Evolutionary conservation across 2,113 vertebrate species (phyloP).

Genomic region (Thamnophis sirtalis): DNA sequence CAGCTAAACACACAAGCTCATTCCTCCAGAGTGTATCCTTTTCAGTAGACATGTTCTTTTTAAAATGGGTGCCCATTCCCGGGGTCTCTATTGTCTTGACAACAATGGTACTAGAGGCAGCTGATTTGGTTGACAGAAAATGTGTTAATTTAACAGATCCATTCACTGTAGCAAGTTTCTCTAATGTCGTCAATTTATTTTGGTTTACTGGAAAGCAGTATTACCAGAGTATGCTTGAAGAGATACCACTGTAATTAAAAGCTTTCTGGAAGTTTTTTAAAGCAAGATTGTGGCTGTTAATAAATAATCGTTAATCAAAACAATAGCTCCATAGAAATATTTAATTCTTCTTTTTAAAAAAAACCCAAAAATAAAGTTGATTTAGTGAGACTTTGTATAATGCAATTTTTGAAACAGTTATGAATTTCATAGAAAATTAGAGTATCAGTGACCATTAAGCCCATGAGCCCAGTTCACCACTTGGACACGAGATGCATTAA

Average conservation of each 20-base stretch:
- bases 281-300: conserved; percentile 32
- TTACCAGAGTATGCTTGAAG: conserved; percentile 59
- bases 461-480: neutral
- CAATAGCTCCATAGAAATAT: neutral
- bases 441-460: neutral
- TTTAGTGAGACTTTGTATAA: neutral
- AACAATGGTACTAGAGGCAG: conserved; percentile 68
- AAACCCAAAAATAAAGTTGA: neutral
- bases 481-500: neutral
- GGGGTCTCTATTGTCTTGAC: conserved; percentile 68
- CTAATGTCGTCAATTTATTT: conserved; percentile 62
- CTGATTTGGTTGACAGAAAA: conserved; percentile 75
- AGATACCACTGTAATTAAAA: conserved; percentile 61
- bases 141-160: conserved; percentile 74
- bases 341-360: neutral
- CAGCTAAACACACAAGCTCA: conserved; percentile 63
- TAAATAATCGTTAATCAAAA: conserved; percentile 12
- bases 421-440: neutral
- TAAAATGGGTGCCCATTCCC: conserved; percentile 67
- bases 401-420: neutral
- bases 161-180: conserved; percentile 63
- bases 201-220: conserved; percentile 57
- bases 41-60: conserved; percentile 64
- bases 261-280: conserved; percentile 55
- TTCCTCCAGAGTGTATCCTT: conserved; percentile 62